A percentile compares a stretch with the other conserved stretches of the same genome.
Conservation (phyloP, 2,888 invertebrate species). For the Mythimna pallens region DNA sequence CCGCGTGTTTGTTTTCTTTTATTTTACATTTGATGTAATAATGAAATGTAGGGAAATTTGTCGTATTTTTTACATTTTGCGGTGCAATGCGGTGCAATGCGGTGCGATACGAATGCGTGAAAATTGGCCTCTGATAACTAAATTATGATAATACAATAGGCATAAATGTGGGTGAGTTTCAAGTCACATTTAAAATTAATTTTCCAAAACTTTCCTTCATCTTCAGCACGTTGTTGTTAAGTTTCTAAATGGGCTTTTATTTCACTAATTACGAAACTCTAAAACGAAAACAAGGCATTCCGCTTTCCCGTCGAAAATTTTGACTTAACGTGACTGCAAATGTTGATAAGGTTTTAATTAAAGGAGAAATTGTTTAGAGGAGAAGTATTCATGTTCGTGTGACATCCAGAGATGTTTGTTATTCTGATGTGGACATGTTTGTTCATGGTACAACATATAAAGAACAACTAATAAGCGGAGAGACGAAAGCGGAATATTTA, state of each 20-base stretch:
- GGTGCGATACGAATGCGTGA: too few species aligned
- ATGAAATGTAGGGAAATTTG: too few species aligned
- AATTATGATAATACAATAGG: slow-evolving; percentile 19
- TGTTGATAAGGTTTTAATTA: slow-evolving; percentile 73
- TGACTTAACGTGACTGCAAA: slow-evolving; percentile 66
- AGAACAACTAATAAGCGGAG: slow-evolving; percentile 57
- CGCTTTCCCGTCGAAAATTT: slow-evolving; percentile 60
- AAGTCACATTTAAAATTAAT: slow-evolving; percentile 40
- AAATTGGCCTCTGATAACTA: not conserved
- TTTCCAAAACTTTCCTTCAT: slow-evolving; percentile 25
- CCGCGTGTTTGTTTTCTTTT: too few species aligned
- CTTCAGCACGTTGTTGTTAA: slow-evolving; percentile 44
- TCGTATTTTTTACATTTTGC: too few species aligned
- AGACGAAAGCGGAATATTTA: slow-evolving; percentile 54
- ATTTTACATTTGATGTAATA: too few species aligned
- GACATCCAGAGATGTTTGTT: slow-evolving; percentile 32
- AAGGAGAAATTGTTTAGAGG: slow-evolving; percentile 63
- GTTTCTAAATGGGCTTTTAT: slow-evolving; percentile 58
- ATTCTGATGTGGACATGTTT: slow-evolving; percentile 57
- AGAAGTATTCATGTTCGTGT: slow-evolving; percentile 42
- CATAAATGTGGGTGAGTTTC: not conserved
- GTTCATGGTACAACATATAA: slow-evolving; percentile 43
- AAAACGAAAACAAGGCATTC: slow-evolving; percentile 59
- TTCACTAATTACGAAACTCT: slow-evolving; percentile 60
- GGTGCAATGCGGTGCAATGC: too few species aligned